These are phyloP conservation scores for Atrichornis clamosus DNA, from an alignment of 2,113 vertebrate genomes.

Conservation along the genomic window DNA sequence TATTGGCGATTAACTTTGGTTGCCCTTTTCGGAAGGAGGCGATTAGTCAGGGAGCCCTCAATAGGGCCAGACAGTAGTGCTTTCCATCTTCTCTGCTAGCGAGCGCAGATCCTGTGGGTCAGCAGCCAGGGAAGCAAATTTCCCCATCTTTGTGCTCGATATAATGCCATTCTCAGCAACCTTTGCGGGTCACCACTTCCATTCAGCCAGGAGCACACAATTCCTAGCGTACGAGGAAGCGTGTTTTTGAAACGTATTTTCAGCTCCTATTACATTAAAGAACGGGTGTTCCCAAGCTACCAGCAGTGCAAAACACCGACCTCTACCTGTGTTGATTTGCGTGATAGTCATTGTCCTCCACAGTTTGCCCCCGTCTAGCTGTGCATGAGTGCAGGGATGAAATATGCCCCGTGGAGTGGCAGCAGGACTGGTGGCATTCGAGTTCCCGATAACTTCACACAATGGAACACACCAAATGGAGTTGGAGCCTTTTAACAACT, in stretches of 20 bases:
- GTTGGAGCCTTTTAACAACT: conserved; percentile 4
- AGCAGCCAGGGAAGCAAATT: not conserved
- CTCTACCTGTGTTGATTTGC: not conserved
- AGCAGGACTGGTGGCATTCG: fast-evolving
- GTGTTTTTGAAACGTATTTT: not conserved
- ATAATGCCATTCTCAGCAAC: not conserved
- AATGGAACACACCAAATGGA: not conserved
- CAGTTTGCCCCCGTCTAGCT: not conserved
- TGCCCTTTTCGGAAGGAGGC: not conserved
- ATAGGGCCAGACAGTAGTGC: not conserved
- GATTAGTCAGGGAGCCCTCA: not conserved
- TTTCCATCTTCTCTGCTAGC: not conserved
- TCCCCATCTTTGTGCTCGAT: not conserved
- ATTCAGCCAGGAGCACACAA: not conserved
- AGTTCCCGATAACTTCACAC: not conserved
- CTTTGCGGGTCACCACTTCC: not conserved
- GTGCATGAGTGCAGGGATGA: not conserved
- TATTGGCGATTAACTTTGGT: not conserved
- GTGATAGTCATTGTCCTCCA: not conserved
- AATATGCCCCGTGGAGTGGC: not conserved
- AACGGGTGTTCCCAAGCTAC: not conserved
- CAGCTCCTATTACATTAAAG: not conserved
- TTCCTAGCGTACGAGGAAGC: not conserved
- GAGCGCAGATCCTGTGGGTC: not conserved
- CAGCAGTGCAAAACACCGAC: fast-evolving